Evolutionary conservation across 64 coral and sea anemone species (phyloP).

Genomic region (Acropora yongei): DNA sequence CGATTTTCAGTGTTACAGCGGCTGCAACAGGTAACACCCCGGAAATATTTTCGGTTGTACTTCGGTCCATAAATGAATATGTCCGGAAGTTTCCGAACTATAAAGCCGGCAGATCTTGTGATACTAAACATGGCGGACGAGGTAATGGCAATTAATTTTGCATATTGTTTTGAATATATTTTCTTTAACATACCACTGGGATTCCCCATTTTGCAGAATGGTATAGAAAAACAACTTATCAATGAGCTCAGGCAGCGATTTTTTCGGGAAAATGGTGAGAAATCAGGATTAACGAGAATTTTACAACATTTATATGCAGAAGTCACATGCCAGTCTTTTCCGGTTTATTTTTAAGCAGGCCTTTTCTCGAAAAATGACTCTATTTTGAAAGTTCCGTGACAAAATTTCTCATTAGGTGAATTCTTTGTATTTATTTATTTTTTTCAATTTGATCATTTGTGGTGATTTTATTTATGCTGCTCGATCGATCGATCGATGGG

Average conservation of each 20-base stretch:
- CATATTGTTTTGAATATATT: conserved; percentile 20
- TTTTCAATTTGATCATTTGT: too few relatives aligned
- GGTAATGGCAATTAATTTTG: conserved; percentile 34
- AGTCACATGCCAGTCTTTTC: background rate
- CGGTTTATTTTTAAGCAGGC: too few relatives aligned
- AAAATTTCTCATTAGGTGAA: too few relatives aligned
- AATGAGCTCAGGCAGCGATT: conserved; percentile 35
- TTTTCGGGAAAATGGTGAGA: conserved; percentile 53
- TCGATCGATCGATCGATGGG: too few relatives aligned
- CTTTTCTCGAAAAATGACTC: too few relatives aligned
- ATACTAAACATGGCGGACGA: conserved; percentile 37
- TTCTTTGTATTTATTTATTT: too few relatives aligned
- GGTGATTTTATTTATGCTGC: too few relatives aligned
- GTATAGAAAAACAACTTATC: conserved; percentile 19
- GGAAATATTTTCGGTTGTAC: background rate
- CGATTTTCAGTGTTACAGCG: background rate
- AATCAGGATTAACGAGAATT: too few relatives aligned
- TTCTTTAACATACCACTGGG: background rate
- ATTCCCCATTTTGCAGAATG: conserved; percentile 24
- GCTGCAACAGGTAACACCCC: background rate
- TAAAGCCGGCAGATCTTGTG: background rate
- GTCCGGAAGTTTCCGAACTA: conserved; percentile 23
- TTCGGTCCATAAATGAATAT: background rate
- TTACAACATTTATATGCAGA: background rate
- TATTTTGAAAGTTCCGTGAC: too few relatives aligned